Evolutionary conservation across 2,797 vertebrate genomes (phyloP).

Genomic region (Megalops cyprinoides): DNA sequence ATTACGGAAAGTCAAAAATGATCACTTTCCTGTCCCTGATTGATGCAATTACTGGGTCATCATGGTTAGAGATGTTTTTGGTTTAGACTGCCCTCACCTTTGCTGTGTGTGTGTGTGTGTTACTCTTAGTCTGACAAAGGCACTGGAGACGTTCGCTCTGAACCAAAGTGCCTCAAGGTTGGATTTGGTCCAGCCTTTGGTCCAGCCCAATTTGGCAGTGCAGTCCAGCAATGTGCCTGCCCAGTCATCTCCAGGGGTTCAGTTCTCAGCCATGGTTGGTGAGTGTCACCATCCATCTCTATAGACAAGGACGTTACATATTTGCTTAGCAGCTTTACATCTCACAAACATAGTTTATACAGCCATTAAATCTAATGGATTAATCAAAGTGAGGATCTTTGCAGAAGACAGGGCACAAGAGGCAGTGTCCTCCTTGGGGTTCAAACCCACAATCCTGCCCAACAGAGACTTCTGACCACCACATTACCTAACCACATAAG

Average conservation of each 20-base stretch:
- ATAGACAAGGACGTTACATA: neutral
- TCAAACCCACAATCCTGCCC: too few relatives aligned
- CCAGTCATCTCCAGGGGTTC: conserved; percentile 39
- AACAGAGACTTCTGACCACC: too few relatives aligned
- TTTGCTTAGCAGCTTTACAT: neutral
- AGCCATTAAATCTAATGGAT: neutral
- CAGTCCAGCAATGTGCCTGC: conserved; percentile 43
- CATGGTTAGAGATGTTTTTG: too few relatives aligned
- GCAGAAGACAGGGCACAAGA: neutral
- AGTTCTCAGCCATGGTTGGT: conserved; percentile 59
- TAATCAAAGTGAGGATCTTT: too few relatives aligned
- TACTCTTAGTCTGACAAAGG: conserved; percentile 53
- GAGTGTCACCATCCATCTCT: neutral
- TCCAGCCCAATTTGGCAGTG: conserved; percentile 66
- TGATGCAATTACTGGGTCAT: too few relatives aligned
- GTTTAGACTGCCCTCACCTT: too few relatives aligned
- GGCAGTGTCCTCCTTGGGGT: too few relatives aligned
- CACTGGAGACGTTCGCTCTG: conserved; percentile 55
- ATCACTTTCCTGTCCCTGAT: too few relatives aligned
- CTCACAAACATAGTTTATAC: neutral
- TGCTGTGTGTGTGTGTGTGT: neutral
- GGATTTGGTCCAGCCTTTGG: too few relatives aligned
- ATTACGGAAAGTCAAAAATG: too few relatives aligned
- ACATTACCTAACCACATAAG: too few relatives aligned
- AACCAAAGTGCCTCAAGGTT: conserved; percentile 8